These are phyloP conservation scores for Malacoraja senta DNA, from an alignment of 2,797 vertebrate genomes.

Conservation along the genomic window DNA sequence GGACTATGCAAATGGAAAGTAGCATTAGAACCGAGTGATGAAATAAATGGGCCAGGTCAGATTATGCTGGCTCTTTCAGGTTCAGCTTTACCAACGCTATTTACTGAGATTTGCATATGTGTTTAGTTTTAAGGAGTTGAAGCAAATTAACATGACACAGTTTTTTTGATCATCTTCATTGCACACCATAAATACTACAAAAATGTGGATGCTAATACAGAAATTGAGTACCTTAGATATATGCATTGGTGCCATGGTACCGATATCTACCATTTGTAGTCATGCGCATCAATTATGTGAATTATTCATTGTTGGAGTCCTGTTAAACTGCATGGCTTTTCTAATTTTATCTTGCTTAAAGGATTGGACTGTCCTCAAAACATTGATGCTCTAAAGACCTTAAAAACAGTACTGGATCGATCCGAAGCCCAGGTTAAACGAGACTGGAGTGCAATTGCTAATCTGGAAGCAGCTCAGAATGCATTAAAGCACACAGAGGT, in stretches of 20 bases:
- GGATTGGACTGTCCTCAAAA: slow-evolving; percentile 59
- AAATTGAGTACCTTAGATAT: neutral
- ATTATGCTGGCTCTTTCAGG: neutral
- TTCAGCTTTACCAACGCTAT: neutral
- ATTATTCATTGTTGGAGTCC: neutral
- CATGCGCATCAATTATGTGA: neutral
- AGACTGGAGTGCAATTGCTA: slow-evolving; percentile 50
- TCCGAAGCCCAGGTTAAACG: slow-evolving; percentile 59
- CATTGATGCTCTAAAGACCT: slow-evolving; percentile 54
- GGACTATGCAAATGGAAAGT: neutral
- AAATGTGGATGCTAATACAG: too few relatives aligned
- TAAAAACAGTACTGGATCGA: slow-evolving; percentile 49
- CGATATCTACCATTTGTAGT: too few relatives aligned
- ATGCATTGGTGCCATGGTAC: too few relatives aligned
- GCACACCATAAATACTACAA: neutral
- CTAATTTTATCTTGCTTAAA: slow-evolving; percentile 46
- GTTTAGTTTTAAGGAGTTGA: neutral
- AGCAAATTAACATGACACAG: neutral
- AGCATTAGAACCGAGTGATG: neutral
- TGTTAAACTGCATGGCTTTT: neutral
- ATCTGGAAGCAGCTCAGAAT: slow-evolving; percentile 55
- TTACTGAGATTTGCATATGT: neutral
- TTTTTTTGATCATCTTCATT: neutral
- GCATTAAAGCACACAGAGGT: slow-evolving; percentile 75
- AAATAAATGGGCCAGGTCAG: neutral